A percentile compares a stretch with the other conserved stretches of the same genome.
Conservation (phyloP, 2,888 invertebrate genomes). For the Dioctria rufipes region DNA sequence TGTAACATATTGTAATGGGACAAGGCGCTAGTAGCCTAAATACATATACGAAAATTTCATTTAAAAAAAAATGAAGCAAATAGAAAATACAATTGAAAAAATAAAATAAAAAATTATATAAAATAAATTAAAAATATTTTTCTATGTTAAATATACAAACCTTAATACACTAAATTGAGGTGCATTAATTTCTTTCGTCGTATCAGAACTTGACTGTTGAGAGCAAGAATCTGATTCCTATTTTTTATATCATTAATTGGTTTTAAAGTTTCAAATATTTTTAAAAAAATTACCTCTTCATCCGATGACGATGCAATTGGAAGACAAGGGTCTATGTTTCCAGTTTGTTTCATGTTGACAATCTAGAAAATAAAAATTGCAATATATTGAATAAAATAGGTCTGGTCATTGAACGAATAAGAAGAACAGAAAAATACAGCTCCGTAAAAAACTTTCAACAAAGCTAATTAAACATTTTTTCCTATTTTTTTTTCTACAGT, state of each 20-base stretch:
- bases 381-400: too few species aligned
- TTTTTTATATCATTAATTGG: not conserved
- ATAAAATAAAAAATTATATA: not conserved
- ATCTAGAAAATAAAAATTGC: not conserved
- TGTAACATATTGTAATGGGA: too few species aligned
- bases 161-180: slow-evolving; percentile 60
- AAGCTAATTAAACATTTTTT: too few species aligned
- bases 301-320: slow-evolving; percentile 8
- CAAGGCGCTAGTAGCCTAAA: too few species aligned
- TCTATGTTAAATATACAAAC: slow-evolving; percentile 49
- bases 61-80: too few species aligned
- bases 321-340: not conserved
- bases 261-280: not conserved
- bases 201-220: slow-evolving; percentile 35
- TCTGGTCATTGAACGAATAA: too few species aligned
- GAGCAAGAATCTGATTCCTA: slow-evolving; percentile 44
- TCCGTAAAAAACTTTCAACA: too few species aligned
- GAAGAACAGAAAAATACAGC: too few species aligned
- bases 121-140: not conserved
- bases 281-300: slow-evolving; percentile 8
- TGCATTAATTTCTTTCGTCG: slow-evolving; percentile 49
- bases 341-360: not conserved
- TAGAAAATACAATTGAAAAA: not conserved
- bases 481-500: too few species aligned
- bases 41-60: too few species aligned